phyloP scores from a whole-genome alignment of 2,797 vertebrate genomes.

The Phrynocephalus guinanensis region DNA sequence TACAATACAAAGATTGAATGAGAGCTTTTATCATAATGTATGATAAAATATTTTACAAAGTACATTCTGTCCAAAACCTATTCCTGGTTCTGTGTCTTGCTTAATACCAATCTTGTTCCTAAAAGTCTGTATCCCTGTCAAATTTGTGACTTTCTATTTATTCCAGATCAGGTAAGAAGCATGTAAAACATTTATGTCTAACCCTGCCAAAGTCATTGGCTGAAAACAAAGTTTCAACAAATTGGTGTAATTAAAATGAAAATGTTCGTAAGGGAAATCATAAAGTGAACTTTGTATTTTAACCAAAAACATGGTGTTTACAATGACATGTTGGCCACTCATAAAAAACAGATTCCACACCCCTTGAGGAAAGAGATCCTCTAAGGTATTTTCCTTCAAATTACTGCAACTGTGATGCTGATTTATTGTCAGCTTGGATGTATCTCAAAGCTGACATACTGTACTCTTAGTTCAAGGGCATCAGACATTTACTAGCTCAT shows the following conservation, averaged over 20 bases:
- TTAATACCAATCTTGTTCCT: neutral
- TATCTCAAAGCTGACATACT: slow-evolving; percentile 70
- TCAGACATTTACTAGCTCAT: slow-evolving; percentile 64
- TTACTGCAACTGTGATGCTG: slow-evolving; percentile 68
- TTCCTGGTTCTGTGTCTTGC: slow-evolving; percentile 17
- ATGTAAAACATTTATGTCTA: neutral
- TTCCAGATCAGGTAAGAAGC: neutral
- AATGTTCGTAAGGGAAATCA: neutral
- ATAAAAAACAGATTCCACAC: slow-evolving; percentile 50
- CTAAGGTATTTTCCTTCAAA: slow-evolving; percentile 58
- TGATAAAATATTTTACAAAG: neutral
- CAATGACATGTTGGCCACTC: slow-evolving; percentile 48
- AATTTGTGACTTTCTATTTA: neutral
- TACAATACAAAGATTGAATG: slow-evolving; percentile 32
- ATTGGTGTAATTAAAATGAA: slow-evolving; percentile 15
- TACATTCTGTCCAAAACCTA: slow-evolving; percentile 4
- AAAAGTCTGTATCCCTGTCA: neutral
- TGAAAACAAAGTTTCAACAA: neutral
- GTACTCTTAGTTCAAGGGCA: slow-evolving; percentile 71
- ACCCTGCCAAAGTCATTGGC: neutral
- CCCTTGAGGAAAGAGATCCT: slow-evolving; percentile 50
- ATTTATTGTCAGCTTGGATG: slow-evolving; percentile 71
- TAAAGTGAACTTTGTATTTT: slow-evolving; percentile 5
- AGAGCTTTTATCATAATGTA: neutral
- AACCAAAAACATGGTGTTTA: neutral